phyloP scores from a whole-genome alignment of 2,888 invertebrate species.

The Drosophila demipolita region DNA sequence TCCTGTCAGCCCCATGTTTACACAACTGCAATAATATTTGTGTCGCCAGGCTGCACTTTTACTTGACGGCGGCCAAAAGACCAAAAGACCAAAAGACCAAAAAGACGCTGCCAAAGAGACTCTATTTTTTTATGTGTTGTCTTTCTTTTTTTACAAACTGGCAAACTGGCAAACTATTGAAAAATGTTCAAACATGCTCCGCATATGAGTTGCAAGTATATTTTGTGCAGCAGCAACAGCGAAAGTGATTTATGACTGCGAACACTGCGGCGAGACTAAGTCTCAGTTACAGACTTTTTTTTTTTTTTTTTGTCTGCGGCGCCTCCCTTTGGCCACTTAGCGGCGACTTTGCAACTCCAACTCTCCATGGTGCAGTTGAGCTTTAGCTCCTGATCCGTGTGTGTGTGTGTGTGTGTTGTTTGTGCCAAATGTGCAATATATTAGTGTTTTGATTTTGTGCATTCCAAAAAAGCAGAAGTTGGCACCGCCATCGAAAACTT shows the following conservation, averaged over 20 bases:
- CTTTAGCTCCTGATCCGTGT: slow-evolving; percentile 58
- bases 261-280: slow-evolving; percentile 70
- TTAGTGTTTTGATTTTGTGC: slow-evolving; percentile 79
- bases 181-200: slow-evolving; percentile 30
- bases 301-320: slow-evolving; percentile 21
- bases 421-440: slow-evolving; percentile 81
- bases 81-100: slow-evolving; percentile 17
- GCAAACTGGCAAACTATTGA: slow-evolving; percentile 40
- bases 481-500: slow-evolving; percentile 71
- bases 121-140: slow-evolving; percentile 13
- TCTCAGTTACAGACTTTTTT: slow-evolving; percentile 33
- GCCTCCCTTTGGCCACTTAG: slow-evolving; percentile 49
- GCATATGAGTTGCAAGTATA: slow-evolving; percentile 48
- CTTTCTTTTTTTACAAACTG: background rate
- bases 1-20: slow-evolving; percentile 62
- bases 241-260: slow-evolving; percentile 81
- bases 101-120: slow-evolving; percentile 28
- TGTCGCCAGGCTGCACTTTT: slow-evolving; percentile 55
- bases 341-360: slow-evolving; percentile 42
- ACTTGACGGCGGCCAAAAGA: slow-evolving; percentile 41
- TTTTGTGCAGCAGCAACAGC: slow-evolving; percentile 19
- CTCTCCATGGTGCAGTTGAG: slow-evolving; percentile 61
- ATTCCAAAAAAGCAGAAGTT: slow-evolving; percentile 57
- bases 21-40: slow-evolving; percentile 77
- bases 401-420: slow-evolving; percentile 54